phyloP scores from a whole-genome alignment of 2,888 invertebrate genomes.

The Acleris sparsana region DNA sequence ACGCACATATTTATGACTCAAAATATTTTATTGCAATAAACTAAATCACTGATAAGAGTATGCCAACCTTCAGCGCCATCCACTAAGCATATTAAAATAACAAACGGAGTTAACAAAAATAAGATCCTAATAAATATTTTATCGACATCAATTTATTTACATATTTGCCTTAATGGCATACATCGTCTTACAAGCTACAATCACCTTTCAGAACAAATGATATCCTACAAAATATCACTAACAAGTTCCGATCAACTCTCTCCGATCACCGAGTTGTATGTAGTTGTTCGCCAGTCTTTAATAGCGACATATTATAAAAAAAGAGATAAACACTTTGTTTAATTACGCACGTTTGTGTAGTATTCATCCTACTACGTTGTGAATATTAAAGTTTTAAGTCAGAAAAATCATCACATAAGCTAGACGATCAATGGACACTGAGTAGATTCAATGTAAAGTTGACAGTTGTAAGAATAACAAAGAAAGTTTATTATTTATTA shows the following conservation, averaged over 20 bases:
- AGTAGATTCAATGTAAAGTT: slow-evolving; percentile 45
- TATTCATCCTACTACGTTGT: slow-evolving; percentile 16
- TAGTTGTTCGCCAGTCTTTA: slow-evolving; percentile 32
- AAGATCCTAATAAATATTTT: slow-evolving; percentile 56
- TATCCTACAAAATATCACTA: slow-evolving; percentile 44
- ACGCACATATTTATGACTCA: slow-evolving; percentile 55
- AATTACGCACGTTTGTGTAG: slow-evolving; percentile 20
- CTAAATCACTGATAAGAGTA: slow-evolving; percentile 76
- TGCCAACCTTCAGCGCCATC: slow-evolving; percentile 63
- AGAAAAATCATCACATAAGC: slow-evolving; percentile 33
- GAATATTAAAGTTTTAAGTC: slow-evolving; percentile 20
- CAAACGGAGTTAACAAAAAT: slow-evolving; percentile 63
- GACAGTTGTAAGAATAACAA: slow-evolving; percentile 50
- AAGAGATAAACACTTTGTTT: slow-evolving; percentile 21
- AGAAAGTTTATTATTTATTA: slow-evolving; percentile 43
- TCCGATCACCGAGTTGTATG: slow-evolving; percentile 20
- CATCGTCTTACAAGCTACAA: slow-evolving; percentile 64
- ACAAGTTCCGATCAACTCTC: slow-evolving; percentile 25
- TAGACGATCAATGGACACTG: slow-evolving; percentile 32
- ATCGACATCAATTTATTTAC: slow-evolving; percentile 68
- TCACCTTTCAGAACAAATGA: slow-evolving; percentile 55
- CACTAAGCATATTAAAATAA: slow-evolving; percentile 68
- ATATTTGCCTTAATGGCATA: slow-evolving; percentile 68
- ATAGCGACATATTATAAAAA: slow-evolving; percentile 20
- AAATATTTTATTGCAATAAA: slow-evolving; percentile 76